Evolutionary conservation across 2,113 vertebrate species (phyloP).

Genomic region (Gasterosteus aculeatus): DNA sequence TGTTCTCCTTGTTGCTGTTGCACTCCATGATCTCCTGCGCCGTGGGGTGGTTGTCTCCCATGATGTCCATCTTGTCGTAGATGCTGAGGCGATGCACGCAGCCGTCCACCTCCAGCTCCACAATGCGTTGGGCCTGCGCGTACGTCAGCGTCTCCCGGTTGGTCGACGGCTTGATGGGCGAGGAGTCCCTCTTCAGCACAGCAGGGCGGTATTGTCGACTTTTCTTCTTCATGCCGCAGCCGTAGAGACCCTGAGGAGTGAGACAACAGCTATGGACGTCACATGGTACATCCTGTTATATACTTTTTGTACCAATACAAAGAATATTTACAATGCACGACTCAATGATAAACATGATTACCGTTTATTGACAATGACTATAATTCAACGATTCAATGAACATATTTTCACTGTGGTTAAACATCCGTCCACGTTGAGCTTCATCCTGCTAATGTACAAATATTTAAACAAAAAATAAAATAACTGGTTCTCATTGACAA

Average conservation of each 20-base stretch:
- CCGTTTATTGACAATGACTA: too few relatives aligned
- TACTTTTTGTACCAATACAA: too few relatives aligned
- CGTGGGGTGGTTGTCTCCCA: slow-evolving; percentile 91
- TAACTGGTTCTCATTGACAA: too few relatives aligned
- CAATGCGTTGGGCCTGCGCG: slow-evolving; percentile 96
- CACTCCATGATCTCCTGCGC: slow-evolving; percentile 97
- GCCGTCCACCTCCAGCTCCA: slow-evolving; percentile 97
- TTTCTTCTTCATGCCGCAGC: slow-evolving; percentile 92
- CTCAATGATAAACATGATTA: too few relatives aligned
- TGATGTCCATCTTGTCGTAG: slow-evolving; percentile 93
- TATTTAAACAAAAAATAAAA: too few relatives aligned
- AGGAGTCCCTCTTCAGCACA: slow-evolving; percentile 87
- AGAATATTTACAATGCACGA: too few relatives aligned
- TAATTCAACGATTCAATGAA: too few relatives aligned
- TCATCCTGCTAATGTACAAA: too few relatives aligned
- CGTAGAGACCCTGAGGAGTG: slow-evolving; percentile 23
- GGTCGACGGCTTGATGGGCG: slow-evolving; percentile 94
- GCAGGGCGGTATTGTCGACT: slow-evolving; percentile 85
- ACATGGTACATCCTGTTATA: too few relatives aligned
- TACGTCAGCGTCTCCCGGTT: slow-evolving; percentile 96
- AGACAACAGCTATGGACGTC: neutral
- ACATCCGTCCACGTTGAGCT: too few relatives aligned
- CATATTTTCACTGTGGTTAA: too few relatives aligned
- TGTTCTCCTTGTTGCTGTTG: slow-evolving; percentile 99
- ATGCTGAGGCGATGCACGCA: slow-evolving; percentile 95